These are phyloP conservation scores for Catocala sponsa DNA, from an alignment of 2,888 invertebrate genomes.

Conservation along the genomic window DNA sequence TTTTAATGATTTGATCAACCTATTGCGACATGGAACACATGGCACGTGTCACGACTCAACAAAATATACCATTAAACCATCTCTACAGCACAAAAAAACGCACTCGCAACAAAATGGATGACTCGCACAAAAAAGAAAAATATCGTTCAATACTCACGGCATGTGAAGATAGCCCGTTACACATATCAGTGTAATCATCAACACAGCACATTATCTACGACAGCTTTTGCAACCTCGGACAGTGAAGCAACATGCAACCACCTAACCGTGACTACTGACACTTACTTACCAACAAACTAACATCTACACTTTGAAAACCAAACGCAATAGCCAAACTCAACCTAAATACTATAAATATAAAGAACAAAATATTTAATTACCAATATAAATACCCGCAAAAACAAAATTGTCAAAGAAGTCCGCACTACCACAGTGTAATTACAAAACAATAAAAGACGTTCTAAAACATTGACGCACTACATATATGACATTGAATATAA, in stretches of 20 bases:
- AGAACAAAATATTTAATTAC: slow-evolving; percentile 22
- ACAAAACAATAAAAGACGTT: slow-evolving; percentile 44
- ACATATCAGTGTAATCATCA: slow-evolving; percentile 76
- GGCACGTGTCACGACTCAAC: neutral
- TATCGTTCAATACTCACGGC: slow-evolving; percentile 55
- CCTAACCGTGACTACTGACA: slow-evolving; percentile 80
- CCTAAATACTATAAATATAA: slow-evolving; percentile 26
- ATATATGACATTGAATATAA: slow-evolving; percentile 20
- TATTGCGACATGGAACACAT: neutral
- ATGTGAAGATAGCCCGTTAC: slow-evolving; percentile 78
- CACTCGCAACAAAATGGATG: neutral
- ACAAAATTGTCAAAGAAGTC: slow-evolving; percentile 25
- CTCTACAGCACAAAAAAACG: neutral
- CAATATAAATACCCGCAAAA: slow-evolving; percentile 25
- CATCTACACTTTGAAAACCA: slow-evolving; percentile 38
- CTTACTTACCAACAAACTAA: slow-evolving; percentile 58
- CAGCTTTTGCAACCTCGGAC: slow-evolving; percentile 80
- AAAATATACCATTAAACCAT: neutral
- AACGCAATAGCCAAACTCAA: slow-evolving; percentile 16
- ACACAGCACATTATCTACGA: slow-evolving; percentile 71
- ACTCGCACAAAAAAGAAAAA: slow-evolving; percentile 44
- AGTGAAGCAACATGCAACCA: slow-evolving; percentile 73
- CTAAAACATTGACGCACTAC: slow-evolving; percentile 35
- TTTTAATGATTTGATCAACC: too few relatives aligned
- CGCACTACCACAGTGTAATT: slow-evolving; percentile 49